Evolutionary conservation across 1,140 invertebrate species (phyloP).

Genomic region (Papilio glaucus): DNA sequence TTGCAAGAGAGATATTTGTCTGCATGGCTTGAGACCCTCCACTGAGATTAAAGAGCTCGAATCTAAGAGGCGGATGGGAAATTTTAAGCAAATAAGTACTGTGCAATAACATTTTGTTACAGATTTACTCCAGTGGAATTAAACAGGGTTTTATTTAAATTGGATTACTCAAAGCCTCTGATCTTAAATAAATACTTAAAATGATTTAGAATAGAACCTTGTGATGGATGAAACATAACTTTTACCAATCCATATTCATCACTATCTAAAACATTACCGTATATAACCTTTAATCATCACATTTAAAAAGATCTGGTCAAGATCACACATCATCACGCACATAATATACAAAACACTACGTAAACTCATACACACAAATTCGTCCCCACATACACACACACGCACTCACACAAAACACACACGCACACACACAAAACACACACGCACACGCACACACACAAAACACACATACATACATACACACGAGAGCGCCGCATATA

Average conservation of each 20-base stretch:
- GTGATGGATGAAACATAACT: not conserved
- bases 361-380: too few species aligned
- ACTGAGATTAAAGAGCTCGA: conserved; percentile 12
- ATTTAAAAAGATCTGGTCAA: too few species aligned
- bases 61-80: conserved; percentile 24
- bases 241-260: not conserved
- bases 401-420: too few species aligned
- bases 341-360: too few species aligned
- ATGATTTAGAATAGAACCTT: not conserved
- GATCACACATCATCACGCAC: too few species aligned
- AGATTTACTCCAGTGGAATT: conserved; percentile 1
- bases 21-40: conserved; percentile 1
- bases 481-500: too few species aligned
- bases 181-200: conserved; percentile 6
- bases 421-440: too few species aligned
- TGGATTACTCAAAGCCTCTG: conserved; percentile 22
- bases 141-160: conserved; percentile 24
- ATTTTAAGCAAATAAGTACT: conserved; percentile 19
- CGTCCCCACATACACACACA: too few species aligned
- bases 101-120: conserved; percentile 18
- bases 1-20: conserved; percentile 12
- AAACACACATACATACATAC: too few species aligned
- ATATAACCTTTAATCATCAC: too few species aligned
- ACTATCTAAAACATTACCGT: too few species aligned
- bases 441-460: too few species aligned